These are phyloP conservation scores for Petroica traversi DNA, from an alignment of 2,113 vertebrate species.

Conservation along the genomic window DNA sequence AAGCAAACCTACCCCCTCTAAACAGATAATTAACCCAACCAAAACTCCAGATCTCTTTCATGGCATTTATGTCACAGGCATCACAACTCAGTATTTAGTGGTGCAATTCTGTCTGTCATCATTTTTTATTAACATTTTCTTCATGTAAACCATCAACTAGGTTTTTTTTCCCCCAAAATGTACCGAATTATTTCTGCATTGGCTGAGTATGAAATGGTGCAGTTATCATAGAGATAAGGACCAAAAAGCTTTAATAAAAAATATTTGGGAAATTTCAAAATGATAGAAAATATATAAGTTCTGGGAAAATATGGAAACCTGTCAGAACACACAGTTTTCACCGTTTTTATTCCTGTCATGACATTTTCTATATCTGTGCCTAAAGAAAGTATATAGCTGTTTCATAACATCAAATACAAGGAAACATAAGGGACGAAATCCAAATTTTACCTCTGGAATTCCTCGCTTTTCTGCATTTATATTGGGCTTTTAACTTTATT, in stretches of 20 bases:
- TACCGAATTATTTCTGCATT: background rate
- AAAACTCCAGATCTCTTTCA: background rate
- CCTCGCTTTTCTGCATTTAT: background rate
- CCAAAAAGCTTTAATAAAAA: background rate
- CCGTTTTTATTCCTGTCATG: background rate
- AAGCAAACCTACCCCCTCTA: background rate
- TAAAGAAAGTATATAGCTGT: background rate
- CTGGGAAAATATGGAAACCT: background rate
- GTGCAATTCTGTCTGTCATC: background rate
- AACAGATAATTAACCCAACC: background rate
- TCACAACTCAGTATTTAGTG: background rate
- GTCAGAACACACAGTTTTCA: background rate
- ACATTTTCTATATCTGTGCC: background rate
- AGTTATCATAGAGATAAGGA: background rate
- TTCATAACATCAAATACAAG: background rate
- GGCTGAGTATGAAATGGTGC: background rate
- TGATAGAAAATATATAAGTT: background rate
- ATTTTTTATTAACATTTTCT: background rate
- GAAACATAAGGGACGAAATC: background rate
- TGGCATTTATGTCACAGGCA: background rate
- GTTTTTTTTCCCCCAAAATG: background rate
- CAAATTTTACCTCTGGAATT: background rate
- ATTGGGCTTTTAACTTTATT: conserved; percentile 47
- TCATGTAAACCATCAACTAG: background rate
- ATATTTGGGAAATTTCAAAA: background rate